Evolutionary conservation across 2,888 invertebrate species (phyloP).

Genomic region (Rhyacophila evoluta): DNA sequence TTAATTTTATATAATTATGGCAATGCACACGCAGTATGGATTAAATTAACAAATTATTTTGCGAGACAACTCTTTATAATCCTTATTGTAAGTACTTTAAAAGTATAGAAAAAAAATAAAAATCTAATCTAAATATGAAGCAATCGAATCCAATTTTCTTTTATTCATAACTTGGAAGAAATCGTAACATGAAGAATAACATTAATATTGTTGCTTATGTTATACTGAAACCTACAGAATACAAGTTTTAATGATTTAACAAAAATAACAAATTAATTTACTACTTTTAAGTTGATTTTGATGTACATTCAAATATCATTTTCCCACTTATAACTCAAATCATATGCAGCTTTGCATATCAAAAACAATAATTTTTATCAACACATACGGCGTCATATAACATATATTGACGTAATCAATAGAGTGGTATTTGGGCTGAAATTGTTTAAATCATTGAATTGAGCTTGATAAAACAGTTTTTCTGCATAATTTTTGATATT

Average conservation of each 20-base stretch:
- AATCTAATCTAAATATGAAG: background rate
- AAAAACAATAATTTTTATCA: background rate
- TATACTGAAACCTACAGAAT: background rate
- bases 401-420: too few relatives aligned
- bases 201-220: too few relatives aligned
- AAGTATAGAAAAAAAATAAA: background rate
- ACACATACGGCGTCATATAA: too few relatives aligned
- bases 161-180: too few relatives aligned
- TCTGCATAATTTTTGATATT: too few relatives aligned
- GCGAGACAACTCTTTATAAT: background rate
- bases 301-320: background rate
- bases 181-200: too few relatives aligned
- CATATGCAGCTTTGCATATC: background rate
- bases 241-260: background rate
- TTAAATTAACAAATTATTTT: background rate
- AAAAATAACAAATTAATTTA: background rate
- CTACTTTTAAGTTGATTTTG: background rate
- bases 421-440: too few relatives aligned
- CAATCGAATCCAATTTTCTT: background rate
- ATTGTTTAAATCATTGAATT: too few relatives aligned
- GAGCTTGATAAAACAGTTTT: too few relatives aligned
- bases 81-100: background rate
- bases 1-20: background rate
- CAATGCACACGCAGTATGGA: background rate
- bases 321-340: background rate